phyloP scores from a whole-genome alignment of 2,113 vertebrate species.

The Gobius niger region DNA sequence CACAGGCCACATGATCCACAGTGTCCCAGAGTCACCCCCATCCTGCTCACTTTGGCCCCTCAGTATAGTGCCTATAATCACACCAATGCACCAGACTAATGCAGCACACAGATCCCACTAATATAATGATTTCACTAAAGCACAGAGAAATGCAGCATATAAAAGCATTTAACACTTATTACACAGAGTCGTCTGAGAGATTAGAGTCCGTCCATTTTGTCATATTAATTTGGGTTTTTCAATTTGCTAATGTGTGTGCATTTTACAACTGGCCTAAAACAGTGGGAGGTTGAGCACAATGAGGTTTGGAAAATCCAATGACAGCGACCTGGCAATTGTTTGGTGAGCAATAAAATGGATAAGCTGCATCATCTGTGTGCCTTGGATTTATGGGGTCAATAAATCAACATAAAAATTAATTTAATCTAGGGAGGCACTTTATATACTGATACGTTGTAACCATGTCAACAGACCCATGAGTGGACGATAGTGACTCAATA shows the following conservation, averaged over 20 bases:
- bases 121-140: neutral
- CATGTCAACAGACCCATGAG: neutral
- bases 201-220: neutral
- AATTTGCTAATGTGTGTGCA: conserved; percentile 5
- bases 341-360: neutral
- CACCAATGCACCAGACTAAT: conserved; percentile 33
- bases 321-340: neutral
- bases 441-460: neutral
- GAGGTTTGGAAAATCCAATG: neutral
- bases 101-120: neutral
- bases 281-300: neutral
- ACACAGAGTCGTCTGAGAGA: neutral
- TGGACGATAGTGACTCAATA: neutral
- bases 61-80: conserved; percentile 46
- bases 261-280: conserved; percentile 1
- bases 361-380: neutral
- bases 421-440: neutral
- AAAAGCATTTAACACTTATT: neutral
- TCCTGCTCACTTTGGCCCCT: conserved; percentile 12
- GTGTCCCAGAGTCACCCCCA: conserved; percentile 27
- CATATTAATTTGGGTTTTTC: conserved; percentile 4
- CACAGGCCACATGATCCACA: conserved; percentile 30
- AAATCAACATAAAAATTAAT: neutral
- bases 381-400: neutral
- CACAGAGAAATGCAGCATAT: neutral